Conservation (phyloP, 2,113 vertebrate genomes). For the Campylomormyrus numenius region DNA sequence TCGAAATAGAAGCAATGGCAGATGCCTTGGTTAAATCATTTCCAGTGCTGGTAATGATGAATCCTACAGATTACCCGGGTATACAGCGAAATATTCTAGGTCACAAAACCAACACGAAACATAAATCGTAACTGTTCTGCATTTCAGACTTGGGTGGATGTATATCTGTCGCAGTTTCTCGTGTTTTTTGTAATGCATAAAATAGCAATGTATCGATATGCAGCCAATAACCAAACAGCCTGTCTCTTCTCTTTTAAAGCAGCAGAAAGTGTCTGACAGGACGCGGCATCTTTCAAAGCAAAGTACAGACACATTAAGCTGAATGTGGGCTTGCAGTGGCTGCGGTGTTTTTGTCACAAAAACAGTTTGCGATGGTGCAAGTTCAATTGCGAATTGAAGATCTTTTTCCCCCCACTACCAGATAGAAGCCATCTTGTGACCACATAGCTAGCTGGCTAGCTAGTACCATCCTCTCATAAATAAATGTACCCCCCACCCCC, state of each 20-base stretch:
- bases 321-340: background rate
- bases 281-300: background rate
- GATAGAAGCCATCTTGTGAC: conserved; percentile 74
- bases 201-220: background rate
- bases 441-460: conserved; percentile 48
- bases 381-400: conserved; percentile 54
- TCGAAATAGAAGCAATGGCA: background rate
- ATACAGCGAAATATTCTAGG: background rate
- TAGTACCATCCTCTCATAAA: conserved; percentile 55
- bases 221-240: background rate
- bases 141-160: background rate
- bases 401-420: conserved; percentile 40
- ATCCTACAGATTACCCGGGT: background rate
- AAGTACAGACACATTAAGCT: background rate
- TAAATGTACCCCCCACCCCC: conserved; percentile 17
- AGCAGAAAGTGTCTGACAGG: background rate
- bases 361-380: conserved; percentile 51
- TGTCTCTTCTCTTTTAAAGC: background rate
- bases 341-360: conserved; percentile 19
- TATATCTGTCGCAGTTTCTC: background rate
- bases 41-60: background rate
- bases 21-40: conserved; percentile 8
- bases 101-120: background rate
- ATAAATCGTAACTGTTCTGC: background rate
- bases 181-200: background rate